Percentiles rank a stretch among this genome's conserved stretches.
Evolutionary conservation across 2,797 vertebrate genomes (phyloP).

Genomic region (Agapornis canus): DNA sequence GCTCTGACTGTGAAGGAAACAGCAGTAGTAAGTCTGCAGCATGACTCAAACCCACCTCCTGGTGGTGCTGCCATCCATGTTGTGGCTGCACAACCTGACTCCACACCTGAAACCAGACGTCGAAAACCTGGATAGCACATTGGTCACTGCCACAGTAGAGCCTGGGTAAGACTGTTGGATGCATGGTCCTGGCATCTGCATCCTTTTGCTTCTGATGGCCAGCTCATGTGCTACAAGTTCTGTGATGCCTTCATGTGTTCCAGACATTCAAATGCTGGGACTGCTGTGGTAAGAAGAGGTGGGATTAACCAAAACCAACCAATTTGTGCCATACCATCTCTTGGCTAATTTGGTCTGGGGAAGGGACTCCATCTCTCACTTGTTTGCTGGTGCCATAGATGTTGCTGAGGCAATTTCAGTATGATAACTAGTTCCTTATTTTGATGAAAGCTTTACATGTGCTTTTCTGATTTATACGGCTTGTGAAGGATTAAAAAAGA

Average conservation of each 20-base stretch:
- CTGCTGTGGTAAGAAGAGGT: not conserved
- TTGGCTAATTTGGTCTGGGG: not conserved
- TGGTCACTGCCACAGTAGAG: not conserved
- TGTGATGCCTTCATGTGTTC: not conserved
- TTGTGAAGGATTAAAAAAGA: not conserved
- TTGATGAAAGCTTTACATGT: not conserved
- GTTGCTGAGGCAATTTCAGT: not conserved
- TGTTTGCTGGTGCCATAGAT: not conserved
- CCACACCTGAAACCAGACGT: too few species aligned
- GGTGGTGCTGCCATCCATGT: not conserved
- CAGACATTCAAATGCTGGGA: not conserved
- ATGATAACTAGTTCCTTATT: not conserved
- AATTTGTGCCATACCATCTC: accelerated
- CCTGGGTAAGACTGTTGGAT: accelerated
- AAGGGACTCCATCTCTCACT: not conserved
- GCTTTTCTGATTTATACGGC: not conserved
- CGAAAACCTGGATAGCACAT: accelerated
- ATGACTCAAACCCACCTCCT: not conserved
- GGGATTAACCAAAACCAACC: not conserved
- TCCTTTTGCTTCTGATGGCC: not conserved
- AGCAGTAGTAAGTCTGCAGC: not conserved
- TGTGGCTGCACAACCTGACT: not conserved
- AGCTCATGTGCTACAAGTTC: accelerated
- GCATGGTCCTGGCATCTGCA: too few species aligned
- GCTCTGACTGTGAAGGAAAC: accelerated